Base-by-base conservation (phyloP, 1,140 invertebrate genomes). In the Drosophila pachea region DNA sequence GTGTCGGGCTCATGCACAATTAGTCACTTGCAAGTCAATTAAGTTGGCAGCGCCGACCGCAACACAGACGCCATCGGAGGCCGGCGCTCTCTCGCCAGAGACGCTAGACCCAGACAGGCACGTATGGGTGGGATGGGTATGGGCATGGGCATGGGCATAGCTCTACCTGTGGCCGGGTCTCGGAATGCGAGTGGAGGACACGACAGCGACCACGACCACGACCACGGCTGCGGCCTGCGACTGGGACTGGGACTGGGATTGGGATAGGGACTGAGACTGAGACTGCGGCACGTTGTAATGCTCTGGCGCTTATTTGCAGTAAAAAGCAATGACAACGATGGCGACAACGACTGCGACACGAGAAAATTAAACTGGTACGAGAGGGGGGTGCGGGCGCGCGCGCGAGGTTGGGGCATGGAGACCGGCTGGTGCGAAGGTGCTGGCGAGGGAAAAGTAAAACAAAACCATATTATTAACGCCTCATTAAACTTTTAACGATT, bases 401-500 rank as follows among this genome's bases (percentile, higher is more conserved):
- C 0, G 35, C 5, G 14, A 43, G n/a, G 14, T n/a, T 7, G 14
- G 40, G 7, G 14, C 40, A 43, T 43, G 35, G 36, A 50, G 6
- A 50, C 33, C n/a, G 29, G 35, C 11, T 14, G 6, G 35, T 5
- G 22, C 35, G 42, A 38, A 56, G 22, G 16, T 8, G 16, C 16
- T n/a, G 33, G 50, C 36, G 50, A 60, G 31, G 43, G 59, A 54
- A 73, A 76, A 84, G 79, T 86, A 81, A 86, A 86, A 86, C 82
- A 81, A 86, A 86, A 81, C 77, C 82, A 74, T 86, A 86, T 86
- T 86, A 86, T 86, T 86, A 86, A 86, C 81, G 82, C 81, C 81
- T 86, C 81, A 86, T 86, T 86, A 86, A 86, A 86, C 78, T 86
- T 86, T 86, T 86, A 86, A 86, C 81, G 81, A 81, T 86, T 86